Conservation (phyloP, 2,888 invertebrate species). For the Polia nebulosa region DNA sequence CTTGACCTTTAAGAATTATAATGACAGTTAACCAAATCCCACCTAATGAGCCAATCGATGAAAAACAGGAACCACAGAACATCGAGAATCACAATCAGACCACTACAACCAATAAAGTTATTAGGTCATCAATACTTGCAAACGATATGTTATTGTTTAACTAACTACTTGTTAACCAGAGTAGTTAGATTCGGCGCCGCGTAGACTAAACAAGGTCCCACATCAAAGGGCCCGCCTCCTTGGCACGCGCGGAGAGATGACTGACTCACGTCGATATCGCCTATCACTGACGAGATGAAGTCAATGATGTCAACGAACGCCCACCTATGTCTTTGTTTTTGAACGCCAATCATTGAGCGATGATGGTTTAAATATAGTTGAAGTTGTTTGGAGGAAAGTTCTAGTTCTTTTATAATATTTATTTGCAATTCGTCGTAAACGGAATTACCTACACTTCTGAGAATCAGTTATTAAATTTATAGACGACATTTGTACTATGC, state of each 20-base stretch:
- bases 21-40: too few relatives aligned
- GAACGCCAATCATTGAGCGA: constrained; percentile 35
- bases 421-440: not conserved
- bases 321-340: constrained; percentile 47
- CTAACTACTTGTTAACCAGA: constrained; percentile 16
- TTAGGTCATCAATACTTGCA: constrained; percentile 25
- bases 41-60: not conserved
- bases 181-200: constrained; percentile 26
- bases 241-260: constrained; percentile 42
- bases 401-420: not conserved
- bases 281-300: constrained; percentile 39
- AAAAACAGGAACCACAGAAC: not conserved
- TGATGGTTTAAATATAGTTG: constrained; percentile 14
- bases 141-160: constrained; percentile 19
- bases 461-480: too few relatives aligned
- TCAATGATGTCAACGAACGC: constrained; percentile 59
- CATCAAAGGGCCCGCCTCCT: constrained; percentile 47
- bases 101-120: constrained; percentile 21
- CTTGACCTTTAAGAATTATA: not conserved
- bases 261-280: constrained; percentile 52
- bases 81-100: not conserved
- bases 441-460: not conserved
- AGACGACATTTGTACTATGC: not conserved
- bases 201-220: constrained; percentile 50
- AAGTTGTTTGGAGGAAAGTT: constrained; percentile 11